phyloP scores from a whole-genome alignment of 1,140 invertebrate species.

The Drosophila lini region DNA sequence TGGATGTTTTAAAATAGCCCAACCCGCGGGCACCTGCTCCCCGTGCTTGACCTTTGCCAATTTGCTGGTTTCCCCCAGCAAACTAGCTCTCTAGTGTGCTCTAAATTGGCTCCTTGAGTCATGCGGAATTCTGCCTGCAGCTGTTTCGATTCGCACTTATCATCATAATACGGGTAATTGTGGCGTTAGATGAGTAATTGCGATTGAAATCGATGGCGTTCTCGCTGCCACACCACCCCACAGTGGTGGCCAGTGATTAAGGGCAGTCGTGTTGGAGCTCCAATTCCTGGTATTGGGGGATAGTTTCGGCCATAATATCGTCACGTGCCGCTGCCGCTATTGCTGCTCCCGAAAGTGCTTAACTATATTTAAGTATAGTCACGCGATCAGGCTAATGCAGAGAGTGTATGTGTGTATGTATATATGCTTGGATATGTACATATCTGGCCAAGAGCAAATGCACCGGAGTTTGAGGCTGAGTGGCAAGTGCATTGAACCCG shows the following conservation, averaged over 20 bases:
- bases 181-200: slow-evolving; percentile 47
- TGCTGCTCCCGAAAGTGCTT: slow-evolving; percentile 24
- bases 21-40: slow-evolving; percentile 1
- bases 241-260: slow-evolving; percentile 48
- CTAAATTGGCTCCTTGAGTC: slow-evolving; percentile 35
- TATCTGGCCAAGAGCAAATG: slow-evolving; percentile 37
- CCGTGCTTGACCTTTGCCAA: slow-evolving; percentile 28
- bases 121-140: slow-evolving; percentile 24
- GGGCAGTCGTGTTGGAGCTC: slow-evolving; percentile 27
- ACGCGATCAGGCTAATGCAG: slow-evolving; percentile 35
- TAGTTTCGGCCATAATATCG: slow-evolving; percentile 43
- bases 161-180: slow-evolving; percentile 37
- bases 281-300: slow-evolving; percentile 27
- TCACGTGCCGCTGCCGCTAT: slow-evolving; percentile 36
- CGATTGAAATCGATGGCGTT: slow-evolving; percentile 31
- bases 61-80: background rate
- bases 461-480: slow-evolving; percentile 47
- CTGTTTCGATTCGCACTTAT: slow-evolving; percentile 45
- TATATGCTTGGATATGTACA: slow-evolving; percentile 2
- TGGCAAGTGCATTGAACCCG: slow-evolving; percentile 50
- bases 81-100: slow-evolving; percentile 8
- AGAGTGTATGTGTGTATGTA: background rate
- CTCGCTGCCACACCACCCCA: background rate
- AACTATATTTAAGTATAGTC: slow-evolving; percentile 47
- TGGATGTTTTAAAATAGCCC: slow-evolving; percentile 10